phyloP scores from a whole-genome alignment of 2,797 vertebrate genomes.

The Euphonia xanthogaster region DNA sequence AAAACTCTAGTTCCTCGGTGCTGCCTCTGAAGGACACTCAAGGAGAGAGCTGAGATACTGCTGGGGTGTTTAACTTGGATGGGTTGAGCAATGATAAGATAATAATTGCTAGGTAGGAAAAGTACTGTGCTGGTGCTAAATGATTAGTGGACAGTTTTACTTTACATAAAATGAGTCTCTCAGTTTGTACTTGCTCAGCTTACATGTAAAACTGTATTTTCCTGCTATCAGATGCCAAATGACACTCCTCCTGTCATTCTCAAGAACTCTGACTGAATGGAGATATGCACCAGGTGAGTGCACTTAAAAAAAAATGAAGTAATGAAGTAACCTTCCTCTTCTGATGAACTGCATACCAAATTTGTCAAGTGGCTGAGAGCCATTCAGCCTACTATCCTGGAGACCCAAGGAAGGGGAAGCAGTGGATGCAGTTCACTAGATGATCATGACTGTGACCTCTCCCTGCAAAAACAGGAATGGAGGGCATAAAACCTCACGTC shows the following conservation, averaged over 20 bases:
- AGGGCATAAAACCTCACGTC: fast-evolving
- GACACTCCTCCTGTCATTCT: not conserved
- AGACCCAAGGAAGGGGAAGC: not conserved
- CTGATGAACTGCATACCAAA: fast-evolving
- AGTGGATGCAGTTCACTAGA: not conserved
- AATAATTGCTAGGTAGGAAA: not conserved
- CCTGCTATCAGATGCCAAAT: not conserved
- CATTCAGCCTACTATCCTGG: not conserved
- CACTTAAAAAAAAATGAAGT: not conserved
- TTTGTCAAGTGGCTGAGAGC: not conserved
- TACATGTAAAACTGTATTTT: not conserved
- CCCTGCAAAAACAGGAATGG: not conserved
- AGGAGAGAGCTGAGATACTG: not conserved
- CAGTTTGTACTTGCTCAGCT: not conserved
- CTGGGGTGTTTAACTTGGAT: not conserved
- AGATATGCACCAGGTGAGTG: not conserved
- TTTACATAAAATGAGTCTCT: not conserved
- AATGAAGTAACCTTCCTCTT: not conserved
- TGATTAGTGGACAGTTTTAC: not conserved
- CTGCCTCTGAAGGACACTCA: conserved; percentile 10
- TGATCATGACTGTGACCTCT: not conserved
- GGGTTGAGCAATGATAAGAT: not conserved
- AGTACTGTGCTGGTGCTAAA: not conserved
- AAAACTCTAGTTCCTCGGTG: not conserved
- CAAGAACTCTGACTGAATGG: not conserved